Conservation (phyloP, 2,888 invertebrate species). For the Spodoptera picta region DNA sequence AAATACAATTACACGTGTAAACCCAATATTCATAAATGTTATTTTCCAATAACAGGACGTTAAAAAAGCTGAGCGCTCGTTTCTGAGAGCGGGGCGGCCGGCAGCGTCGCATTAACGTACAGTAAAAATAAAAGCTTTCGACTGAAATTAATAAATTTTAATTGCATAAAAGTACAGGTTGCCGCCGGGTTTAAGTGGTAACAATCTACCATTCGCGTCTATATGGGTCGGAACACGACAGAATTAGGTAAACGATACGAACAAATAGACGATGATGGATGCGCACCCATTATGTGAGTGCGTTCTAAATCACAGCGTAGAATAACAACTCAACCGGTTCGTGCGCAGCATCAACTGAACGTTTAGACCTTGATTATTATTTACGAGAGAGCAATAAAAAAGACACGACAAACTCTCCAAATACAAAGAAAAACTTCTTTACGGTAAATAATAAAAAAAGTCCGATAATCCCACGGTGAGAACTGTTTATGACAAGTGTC, state of each 20-base stretch:
- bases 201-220: slow-evolving; percentile 56
- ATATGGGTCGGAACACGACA: slow-evolving; percentile 52
- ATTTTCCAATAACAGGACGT: slow-evolving; percentile 57
- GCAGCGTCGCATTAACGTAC: slow-evolving; percentile 62
- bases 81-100: slow-evolving; percentile 44
- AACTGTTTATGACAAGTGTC: slow-evolving; percentile 58
- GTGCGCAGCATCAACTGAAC: slow-evolving; percentile 36
- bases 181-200: slow-evolving; percentile 66
- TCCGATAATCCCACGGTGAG: slow-evolving; percentile 51
- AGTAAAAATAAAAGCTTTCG: slow-evolving; percentile 72
- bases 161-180: slow-evolving; percentile 75
- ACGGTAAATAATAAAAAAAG: slow-evolving; percentile 33
- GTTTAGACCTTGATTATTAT: slow-evolving; percentile 51
- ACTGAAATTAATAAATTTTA: slow-evolving; percentile 80
- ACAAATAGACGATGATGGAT: slow-evolving; percentile 59
- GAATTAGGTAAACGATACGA: slow-evolving; percentile 56
- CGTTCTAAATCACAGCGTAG: slow-evolving; percentile 50
- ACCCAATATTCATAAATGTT: slow-evolving; percentile 50
- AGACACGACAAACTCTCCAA: slow-evolving; percentile 40
- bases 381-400: slow-evolving; percentile 44
- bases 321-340: slow-evolving; percentile 48
- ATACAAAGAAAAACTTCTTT: slow-evolving; percentile 46
- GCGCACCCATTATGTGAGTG: slow-evolving; percentile 49
- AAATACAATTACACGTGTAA: slow-evolving; percentile 48
- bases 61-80: slow-evolving; percentile 48